Percentiles rank a stretch among this genome's conserved stretches.
phyloP scores from a whole-genome alignment of 2,797 vertebrate species.

The Cyprinodon diabolis region DNA sequence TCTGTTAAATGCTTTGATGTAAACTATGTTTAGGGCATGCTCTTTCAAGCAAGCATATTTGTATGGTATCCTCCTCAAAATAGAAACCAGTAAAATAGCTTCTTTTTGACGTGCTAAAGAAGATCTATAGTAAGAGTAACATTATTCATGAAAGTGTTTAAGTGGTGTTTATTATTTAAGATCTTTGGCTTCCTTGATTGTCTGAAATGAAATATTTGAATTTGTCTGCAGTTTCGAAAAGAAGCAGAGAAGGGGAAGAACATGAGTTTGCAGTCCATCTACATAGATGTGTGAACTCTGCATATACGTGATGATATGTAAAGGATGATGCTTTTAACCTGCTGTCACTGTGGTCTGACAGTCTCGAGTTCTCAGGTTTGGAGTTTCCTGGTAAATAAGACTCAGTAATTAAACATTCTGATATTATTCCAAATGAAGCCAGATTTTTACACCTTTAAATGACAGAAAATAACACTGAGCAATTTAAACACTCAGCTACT shows the following conservation, averaged over 20 bases:
- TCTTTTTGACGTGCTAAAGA: not conserved
- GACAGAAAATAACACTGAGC: not conserved
- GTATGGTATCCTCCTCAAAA: not conserved
- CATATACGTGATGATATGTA: not conserved
- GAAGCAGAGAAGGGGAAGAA: not conserved
- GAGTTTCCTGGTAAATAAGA: constrained; percentile 21
- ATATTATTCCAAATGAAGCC: not conserved
- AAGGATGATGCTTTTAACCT: not conserved
- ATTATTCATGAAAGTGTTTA: not conserved
- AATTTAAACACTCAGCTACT: not conserved
- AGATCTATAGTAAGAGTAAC: not conserved
- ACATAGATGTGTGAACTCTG: too few relatives aligned
- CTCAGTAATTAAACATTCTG: not conserved
- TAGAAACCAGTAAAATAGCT: not conserved
- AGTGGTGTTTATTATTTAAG: not conserved
- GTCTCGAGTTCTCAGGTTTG: not conserved
- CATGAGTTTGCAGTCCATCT: not conserved
- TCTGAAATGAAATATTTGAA: not conserved
- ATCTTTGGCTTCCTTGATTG: not conserved
- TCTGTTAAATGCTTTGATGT: not conserved
- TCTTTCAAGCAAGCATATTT: not conserved
- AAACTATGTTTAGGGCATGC: not conserved
- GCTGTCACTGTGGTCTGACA: not conserved
- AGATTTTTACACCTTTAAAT: not conserved
- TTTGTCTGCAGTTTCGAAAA: not conserved